These are phyloP conservation scores for Cariama cristata DNA, from an alignment of 2,113 vertebrate genomes.

Conservation along the genomic window DNA sequence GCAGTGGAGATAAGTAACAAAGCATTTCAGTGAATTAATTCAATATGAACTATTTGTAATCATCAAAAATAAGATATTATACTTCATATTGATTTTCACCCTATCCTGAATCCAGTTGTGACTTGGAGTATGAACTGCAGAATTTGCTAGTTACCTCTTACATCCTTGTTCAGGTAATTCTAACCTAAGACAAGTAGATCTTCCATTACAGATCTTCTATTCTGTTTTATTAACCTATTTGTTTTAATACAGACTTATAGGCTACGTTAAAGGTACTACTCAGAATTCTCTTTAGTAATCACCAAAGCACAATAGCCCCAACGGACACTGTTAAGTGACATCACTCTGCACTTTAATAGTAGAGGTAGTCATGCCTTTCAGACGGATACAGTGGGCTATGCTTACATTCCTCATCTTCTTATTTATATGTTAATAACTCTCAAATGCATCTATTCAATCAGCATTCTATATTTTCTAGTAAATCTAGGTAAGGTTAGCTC, in stretches of 20 bases:
- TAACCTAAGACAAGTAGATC: neutral
- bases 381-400: neutral
- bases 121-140: neutral
- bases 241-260: neutral
- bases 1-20: neutral
- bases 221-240: neutral
- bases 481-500: neutral
- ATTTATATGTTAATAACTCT: constrained; percentile 16
- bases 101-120: neutral
- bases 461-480: neutral
- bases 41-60: neutral
- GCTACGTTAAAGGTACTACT: neutral
- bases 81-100: neutral
- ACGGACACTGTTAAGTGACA: neutral
- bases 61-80: neutral
- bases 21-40: neutral
- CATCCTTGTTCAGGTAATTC: neutral
- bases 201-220: neutral
- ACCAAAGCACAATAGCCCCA: neutral
- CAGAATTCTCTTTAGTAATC: neutral
- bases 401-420: neutral
- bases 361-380: neutral
- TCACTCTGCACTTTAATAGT: neutral
- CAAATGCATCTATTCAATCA: neutral
- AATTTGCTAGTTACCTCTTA: neutral